phyloP scores from a whole-genome alignment of 2,888 invertebrate genomes.

The Polyploca ridens region DNA sequence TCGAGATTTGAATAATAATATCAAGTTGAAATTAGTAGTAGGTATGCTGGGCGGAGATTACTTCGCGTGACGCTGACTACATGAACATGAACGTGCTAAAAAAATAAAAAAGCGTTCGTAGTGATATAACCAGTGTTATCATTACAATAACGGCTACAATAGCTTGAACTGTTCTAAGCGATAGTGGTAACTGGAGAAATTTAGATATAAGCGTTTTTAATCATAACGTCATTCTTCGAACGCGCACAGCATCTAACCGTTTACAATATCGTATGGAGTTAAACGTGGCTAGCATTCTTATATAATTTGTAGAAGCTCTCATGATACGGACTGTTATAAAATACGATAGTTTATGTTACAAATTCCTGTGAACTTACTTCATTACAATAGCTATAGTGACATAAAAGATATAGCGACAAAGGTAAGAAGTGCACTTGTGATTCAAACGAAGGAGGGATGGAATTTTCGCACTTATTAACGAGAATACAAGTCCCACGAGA shows the following conservation, averaged over 20 bases:
- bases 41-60: conserved; percentile 32
- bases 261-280: conserved; percentile 9
- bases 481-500: conserved; percentile 71
- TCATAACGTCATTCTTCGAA: conserved; percentile 11
- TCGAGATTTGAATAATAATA: conserved; percentile 48
- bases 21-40: conserved; percentile 26
- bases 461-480: conserved; percentile 69
- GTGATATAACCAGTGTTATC: background rate
- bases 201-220: conserved; percentile 13
- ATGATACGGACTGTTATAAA: background rate
- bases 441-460: conserved; percentile 41
- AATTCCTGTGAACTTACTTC: background rate
- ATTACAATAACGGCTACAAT: conserved; percentile 2
- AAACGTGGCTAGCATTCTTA: conserved; percentile 7
- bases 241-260: conserved; percentile 8
- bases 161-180: conserved; percentile 7
- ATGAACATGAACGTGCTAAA: conserved; percentile 13
- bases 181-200: conserved; percentile 13
- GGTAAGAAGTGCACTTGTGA: conserved; percentile 45
- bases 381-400: conserved; percentile 1
- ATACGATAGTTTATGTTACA: background rate
- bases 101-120: conserved; percentile 17
- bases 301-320: background rate
- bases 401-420: conserved; percentile 24
- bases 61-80: conserved; percentile 39